Base-by-base conservation (phyloP, 1,140 invertebrate species). In the Philopotamus ludificatus region DNA sequence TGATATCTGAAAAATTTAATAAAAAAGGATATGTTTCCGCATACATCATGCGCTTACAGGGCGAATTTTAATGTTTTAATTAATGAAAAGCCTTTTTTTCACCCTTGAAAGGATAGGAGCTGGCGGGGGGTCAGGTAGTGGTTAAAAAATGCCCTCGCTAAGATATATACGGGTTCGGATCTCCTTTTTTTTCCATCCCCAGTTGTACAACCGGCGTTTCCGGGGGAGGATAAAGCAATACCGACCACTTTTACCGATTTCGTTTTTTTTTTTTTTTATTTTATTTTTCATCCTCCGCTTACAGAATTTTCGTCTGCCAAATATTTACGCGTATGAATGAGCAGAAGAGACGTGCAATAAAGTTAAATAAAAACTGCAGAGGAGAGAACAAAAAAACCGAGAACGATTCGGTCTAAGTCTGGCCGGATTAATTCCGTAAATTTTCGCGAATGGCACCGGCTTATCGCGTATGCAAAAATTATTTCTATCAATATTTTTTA, bases 81-180 rank as follows among this genome's bases (percentile, higher is more conserved):
- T 70, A 70, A 70, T 70, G 68, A 66, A 70, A 70, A 70, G 67
- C 64, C 64, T 64, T 63, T 62, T 70, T 63, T 54, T n/a, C n/a
- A n/a, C 64, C 61, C 51, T 45, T 55, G 51, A 55, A 63, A 26
- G 28, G n/a, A n/a, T n/a, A n/a, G n/a, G n/a, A n/a, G n/a, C n/a
- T n/a, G n/a, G n/a, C n/a, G n/a, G n/a, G n/a, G 42, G 51, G 53
- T 23, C 62, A 61, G 61, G 62, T 64, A 68, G 45, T 34, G 28
- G 42, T 42, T 42, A 60, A 60, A 60, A 60, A 60, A 25, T 22
- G n/a, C 57, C 57, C 42, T 41, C 60, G 28, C 42, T 39, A 61
- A 41, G 55, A 49, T 57, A 65, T 34, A 49, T 55, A 65, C 41
- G 25, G 53, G 44, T 44, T 50, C 63, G 41, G 58, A 57, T 55